Base-by-base conservation (phyloP, 2,797 vertebrate species). In the Myotis planiceps region DNA sequence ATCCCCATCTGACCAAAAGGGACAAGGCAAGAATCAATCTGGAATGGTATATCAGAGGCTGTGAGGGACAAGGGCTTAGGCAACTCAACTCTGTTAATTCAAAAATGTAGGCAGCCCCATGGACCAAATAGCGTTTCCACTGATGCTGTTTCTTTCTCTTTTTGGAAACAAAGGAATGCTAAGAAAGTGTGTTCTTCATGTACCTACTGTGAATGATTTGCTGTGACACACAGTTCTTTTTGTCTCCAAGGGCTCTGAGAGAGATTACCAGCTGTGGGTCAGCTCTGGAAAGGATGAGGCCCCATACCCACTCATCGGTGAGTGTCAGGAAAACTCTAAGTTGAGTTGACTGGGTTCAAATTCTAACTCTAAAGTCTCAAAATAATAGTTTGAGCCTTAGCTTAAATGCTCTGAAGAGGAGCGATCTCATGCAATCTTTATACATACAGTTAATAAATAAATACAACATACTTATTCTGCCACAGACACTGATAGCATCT, bases 251-350 rank as follows among this genome's bases (percentile, higher is more conserved):
- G 99, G 98, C 63, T 98, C 98, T 94, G 98, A 99, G 79, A 99
- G 99, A 97, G 99, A 99, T 97, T 99, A 99, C 97, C 98, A 99
- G 83, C 92, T 99, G 51, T 99, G 99, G 99, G 99, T 99, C 21
- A 34, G 18, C 71, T 80, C 27, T 34, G 51, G 16, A 51, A 71
- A 29, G 42, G 34, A 72, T 58, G 5, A 42, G 23, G 6, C 39
- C 27, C 76, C 34, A n/a, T 23, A 5, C 15, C 47, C 60, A 42
- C 49, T 91, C 5, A 12, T 3, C 72, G 53, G 99, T 99, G 98
- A 99, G 99, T 91, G 83, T 72, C 86, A 93, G 71, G 42, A 45
- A 80, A 78, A 32, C 83, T 66, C 23, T 29, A 71, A 94, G 47
- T 25, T 79, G 65, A 39, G 15, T 2, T 55, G 29, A 16, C 5